These are phyloP conservation scores for Andrena praecox DNA, from an alignment of 2,888 invertebrate species.

Conservation along the genomic window DNA sequence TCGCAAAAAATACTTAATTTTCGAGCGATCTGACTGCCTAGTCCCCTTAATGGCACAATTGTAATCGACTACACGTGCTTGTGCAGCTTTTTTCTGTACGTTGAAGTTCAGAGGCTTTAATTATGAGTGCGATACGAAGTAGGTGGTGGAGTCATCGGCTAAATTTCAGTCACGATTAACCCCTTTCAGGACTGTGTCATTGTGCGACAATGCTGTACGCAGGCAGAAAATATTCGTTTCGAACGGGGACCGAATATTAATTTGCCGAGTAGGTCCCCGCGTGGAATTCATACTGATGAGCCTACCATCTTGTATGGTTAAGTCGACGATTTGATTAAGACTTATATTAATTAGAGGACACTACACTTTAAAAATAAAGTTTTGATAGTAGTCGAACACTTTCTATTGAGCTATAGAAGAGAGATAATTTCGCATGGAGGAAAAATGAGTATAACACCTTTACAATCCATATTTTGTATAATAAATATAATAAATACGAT, in stretches of 20 bases:
- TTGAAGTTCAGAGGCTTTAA: slow-evolving; percentile 16
- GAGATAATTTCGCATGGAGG: background rate
- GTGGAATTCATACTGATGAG: slow-evolving; percentile 65
- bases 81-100: background rate
- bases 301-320: slow-evolving; percentile 11
- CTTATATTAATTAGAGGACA: background rate
- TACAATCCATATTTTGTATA: too few relatives aligned
- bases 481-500: too few relatives aligned
- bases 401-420: background rate
- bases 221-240: slow-evolving; percentile 77
- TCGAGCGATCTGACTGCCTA: too few relatives aligned
- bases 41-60: slow-evolving; percentile 2
- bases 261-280: slow-evolving; percentile 56
- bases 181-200: slow-evolving; percentile 78
- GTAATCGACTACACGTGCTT: background rate
- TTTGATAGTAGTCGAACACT: background rate
- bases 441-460: too few relatives aligned
- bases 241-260: slow-evolving; percentile 74
- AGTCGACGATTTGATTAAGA: background rate
- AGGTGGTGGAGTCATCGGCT: slow-evolving; percentile 40
- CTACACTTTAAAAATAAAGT: background rate
- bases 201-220: slow-evolving; percentile 65
- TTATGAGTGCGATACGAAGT: slow-evolving; percentile 10
- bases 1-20: too few relatives aligned
- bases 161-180: slow-evolving; percentile 80